Percentiles rank a stretch among this genome's conserved stretches.
phyloP scores from a whole-genome alignment of 2,113 vertebrate species.

The Dipodomys stephensi region DNA sequence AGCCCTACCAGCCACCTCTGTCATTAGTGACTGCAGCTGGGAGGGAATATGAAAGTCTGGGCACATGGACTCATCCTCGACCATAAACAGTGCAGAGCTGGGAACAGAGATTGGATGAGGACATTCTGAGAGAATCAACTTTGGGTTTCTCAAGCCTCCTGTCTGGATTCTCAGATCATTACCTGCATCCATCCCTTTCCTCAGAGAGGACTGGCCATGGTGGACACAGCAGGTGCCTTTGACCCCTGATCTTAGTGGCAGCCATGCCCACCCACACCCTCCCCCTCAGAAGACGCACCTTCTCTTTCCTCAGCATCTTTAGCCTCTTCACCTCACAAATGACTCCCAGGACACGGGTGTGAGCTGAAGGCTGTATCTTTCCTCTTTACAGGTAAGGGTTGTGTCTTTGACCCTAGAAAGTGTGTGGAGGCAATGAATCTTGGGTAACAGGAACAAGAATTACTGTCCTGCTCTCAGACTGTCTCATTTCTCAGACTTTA shows the following conservation, averaged over 20 bases:
- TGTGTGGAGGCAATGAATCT: background rate
- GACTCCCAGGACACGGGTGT: background rate
- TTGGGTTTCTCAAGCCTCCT: background rate
- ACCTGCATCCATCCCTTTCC: background rate
- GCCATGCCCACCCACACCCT: background rate
- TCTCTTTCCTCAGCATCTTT: background rate
- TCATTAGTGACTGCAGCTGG: background rate
- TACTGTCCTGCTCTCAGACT: too few species aligned
- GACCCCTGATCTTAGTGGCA: background rate
- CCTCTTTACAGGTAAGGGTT: constrained; percentile 31
- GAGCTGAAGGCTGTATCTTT: background rate
- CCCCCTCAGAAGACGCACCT: background rate
- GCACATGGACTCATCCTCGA: background rate
- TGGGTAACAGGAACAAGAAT: background rate
- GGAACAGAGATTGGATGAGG: background rate
- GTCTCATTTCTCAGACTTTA: background rate
- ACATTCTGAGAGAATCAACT: background rate
- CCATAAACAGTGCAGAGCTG: background rate
- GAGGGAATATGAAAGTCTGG: background rate
- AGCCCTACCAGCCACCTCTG: background rate
- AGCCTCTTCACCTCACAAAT: background rate
- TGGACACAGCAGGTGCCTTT: background rate
- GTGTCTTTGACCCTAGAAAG: background rate
- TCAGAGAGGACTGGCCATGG: background rate
- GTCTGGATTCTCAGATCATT: background rate